These are phyloP conservation scores for Microhierax caerulescens DNA, from an alignment of 2,797 vertebrate species.

Conservation along the genomic window DNA sequence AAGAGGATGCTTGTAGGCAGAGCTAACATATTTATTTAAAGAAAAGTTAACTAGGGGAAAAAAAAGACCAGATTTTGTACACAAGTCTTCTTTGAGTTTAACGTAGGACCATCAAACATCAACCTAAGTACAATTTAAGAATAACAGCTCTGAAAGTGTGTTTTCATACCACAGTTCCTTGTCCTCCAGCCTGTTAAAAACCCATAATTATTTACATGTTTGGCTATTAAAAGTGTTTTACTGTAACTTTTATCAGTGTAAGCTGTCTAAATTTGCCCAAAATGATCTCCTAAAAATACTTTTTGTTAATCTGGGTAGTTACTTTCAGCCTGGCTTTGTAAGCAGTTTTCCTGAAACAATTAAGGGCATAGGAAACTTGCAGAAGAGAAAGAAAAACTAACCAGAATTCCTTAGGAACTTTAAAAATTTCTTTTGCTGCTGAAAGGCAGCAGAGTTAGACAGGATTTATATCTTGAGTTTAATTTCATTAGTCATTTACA, in stretches of 20 bases:
- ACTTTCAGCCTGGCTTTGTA: neutral
- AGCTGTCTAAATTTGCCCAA: neutral
- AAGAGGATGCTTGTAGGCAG: neutral
- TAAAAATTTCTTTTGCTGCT: neutral
- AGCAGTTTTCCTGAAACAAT: neutral
- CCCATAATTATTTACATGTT: neutral
- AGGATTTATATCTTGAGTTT: neutral
- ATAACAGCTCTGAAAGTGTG: neutral
- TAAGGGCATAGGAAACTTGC: neutral
- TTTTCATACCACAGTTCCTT: neutral
- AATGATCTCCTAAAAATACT: neutral
- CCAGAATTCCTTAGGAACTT: neutral
- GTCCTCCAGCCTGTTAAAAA: neutral
- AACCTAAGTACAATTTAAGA: neutral
- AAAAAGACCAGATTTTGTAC: neutral
- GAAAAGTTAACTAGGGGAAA: neutral
- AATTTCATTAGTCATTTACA: neutral
- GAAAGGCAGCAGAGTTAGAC: neutral
- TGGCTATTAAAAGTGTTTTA: neutral
- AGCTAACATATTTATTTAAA: neutral
- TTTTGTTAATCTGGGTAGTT: neutral
- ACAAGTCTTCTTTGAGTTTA: neutral
- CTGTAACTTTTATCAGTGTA: neutral
- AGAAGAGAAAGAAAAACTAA: neutral
- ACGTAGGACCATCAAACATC: neutral